phyloP scores from a whole-genome alignment of 2,113 vertebrate genomes.

The Condylura cristata region DNA sequence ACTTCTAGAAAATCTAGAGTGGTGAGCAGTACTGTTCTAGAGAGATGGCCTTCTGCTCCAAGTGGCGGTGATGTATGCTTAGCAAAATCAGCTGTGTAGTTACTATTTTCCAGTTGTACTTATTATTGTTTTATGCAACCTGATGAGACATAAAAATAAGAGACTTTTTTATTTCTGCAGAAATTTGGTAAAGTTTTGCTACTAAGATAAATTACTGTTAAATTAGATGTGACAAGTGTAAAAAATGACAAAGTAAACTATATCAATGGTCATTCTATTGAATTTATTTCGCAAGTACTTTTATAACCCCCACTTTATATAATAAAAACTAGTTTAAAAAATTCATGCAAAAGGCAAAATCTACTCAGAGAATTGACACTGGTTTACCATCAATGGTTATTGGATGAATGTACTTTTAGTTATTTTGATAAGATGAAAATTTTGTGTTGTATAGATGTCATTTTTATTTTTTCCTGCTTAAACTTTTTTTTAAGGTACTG shows the following conservation, averaged over 20 bases:
- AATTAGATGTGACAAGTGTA: not conserved
- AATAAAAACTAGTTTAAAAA: not conserved
- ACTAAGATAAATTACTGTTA: not conserved
- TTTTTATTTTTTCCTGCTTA: not conserved
- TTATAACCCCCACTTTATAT: not conserved
- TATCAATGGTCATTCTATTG: not conserved
- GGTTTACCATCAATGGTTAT: not conserved
- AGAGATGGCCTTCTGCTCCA: accelerated
- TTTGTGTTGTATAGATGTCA: not conserved
- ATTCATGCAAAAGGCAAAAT: not conserved
- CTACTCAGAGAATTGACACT: not conserved
- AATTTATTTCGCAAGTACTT: not conserved
- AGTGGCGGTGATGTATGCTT: accelerated
- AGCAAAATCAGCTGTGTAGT: not conserved
- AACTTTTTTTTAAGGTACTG: not conserved
- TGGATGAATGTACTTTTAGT: not conserved
- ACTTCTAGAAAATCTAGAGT: not conserved
- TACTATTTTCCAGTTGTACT: not conserved
- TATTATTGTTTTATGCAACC: not conserved
- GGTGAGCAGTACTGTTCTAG: not conserved
- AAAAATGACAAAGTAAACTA: not conserved
- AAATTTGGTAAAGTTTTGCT: not conserved
- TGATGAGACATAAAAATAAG: not conserved
- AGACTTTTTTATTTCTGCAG: not conserved
- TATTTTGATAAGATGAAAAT: not conserved